Conservation (phyloP, 2,888 invertebrate species). For the Eutolmus rufibarbis region DNA sequence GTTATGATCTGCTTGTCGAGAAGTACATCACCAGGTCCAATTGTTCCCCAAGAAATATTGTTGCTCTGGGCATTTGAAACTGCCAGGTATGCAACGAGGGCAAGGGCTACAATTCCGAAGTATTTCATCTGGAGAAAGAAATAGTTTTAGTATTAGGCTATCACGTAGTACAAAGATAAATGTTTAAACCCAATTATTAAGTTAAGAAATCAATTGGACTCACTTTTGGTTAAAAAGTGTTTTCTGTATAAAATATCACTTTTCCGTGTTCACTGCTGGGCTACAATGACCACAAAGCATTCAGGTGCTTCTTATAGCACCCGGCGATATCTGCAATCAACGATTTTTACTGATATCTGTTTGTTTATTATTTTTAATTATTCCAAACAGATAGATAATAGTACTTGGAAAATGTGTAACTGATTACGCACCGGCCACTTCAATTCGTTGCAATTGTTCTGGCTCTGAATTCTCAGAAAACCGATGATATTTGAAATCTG, state of each 20-base stretch:
- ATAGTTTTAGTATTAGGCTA: background rate
- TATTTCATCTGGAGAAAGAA: background rate
- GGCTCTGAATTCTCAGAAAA: background rate
- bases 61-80: background rate
- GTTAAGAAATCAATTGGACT: background rate
- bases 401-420: background rate
- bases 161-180: background rate
- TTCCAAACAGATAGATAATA: background rate
- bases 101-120: background rate
- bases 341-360: background rate
- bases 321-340: background rate
- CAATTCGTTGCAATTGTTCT: background rate
- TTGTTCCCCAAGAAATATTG: slow-evolving; percentile 39
- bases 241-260: background rate
- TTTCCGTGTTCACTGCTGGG: background rate
- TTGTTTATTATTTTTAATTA: background rate
- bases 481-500: background rate
- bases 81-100: background rate
- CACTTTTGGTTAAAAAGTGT: background rate
- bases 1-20: slow-evolving; percentile 47
- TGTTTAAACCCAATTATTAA: too few species aligned
- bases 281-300: background rate
- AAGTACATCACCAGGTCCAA: slow-evolving; percentile 18
- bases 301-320: background rate
- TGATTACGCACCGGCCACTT: background rate